Percentiles rank a stretch among this genome's conserved stretches.
phyloP scores from a whole-genome alignment of 2,797 vertebrate species.

The Poecilia wingei region DNA sequence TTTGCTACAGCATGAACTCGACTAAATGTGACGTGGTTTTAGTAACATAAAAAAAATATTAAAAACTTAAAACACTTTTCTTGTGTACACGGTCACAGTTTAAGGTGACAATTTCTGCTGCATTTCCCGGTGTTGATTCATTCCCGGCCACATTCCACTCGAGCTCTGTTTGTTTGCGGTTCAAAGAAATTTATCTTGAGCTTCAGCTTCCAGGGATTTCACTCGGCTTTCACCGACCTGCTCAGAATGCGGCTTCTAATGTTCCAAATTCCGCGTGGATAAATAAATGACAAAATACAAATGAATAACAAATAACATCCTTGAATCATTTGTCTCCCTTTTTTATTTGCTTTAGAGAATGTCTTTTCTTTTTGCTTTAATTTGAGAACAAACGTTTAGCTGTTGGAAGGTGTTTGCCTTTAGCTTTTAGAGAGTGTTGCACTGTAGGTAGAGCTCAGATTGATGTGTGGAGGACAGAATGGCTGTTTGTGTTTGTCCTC shows the following conservation, averaged over 20 bases:
- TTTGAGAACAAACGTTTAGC: constrained; percentile 48
- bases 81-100: constrained; percentile 12
- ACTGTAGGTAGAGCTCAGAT: constrained; percentile 46
- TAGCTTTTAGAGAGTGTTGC: constrained; percentile 51
- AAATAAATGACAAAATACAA: constrained; percentile 7
- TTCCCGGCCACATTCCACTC: constrained; percentile 35
- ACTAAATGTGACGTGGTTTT: not conserved
- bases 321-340: constrained; percentile 37
- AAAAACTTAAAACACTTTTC: not conserved
- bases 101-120: constrained; percentile 34
- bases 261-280: constrained; percentile 48
- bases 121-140: constrained; percentile 41
- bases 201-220: constrained; percentile 54
- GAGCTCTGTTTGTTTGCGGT: constrained; percentile 55
- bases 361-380: constrained; percentile 40
- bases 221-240: constrained; percentile 44
- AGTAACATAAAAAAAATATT: not conserved
- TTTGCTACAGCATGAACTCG: not conserved
- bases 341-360: constrained; percentile 48
- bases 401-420: constrained; percentile 49
- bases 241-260: constrained; percentile 27
- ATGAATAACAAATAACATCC: constrained; percentile 22
- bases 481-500: constrained; percentile 61
- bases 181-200: constrained; percentile 66
- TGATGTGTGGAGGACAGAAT: constrained; percentile 46